Percentiles rank a stretch among this genome's conserved stretches.
Conservation (phyloP, 2,888 invertebrate genomes). For the Octodonta nipae region DNA sequence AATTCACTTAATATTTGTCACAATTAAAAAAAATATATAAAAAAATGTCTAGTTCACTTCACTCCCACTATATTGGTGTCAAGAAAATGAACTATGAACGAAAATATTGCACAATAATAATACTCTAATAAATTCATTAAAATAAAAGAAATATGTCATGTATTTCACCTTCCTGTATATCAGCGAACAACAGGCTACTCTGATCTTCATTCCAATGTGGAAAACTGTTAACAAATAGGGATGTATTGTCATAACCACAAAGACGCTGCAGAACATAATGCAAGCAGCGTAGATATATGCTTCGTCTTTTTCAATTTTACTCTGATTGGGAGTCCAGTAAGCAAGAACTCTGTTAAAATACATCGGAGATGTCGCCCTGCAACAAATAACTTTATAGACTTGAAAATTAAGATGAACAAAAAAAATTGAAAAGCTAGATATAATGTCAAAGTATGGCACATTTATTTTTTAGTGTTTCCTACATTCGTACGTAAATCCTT, state of each 20-base stretch:
- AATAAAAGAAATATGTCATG: constrained; percentile 5
- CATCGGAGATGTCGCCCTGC: constrained; percentile 25
- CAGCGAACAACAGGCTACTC: constrained; percentile 57
- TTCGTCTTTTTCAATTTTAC: constrained; percentile 30
- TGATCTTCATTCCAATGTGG: constrained; percentile 58
- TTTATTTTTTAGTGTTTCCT: too few species aligned
- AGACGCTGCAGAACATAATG: constrained; percentile 42
- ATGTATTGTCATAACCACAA: constrained; percentile 53
- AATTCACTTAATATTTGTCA: too few species aligned
- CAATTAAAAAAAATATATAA: too few species aligned
- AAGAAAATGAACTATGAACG: too few species aligned
- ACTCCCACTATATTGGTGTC: too few species aligned
- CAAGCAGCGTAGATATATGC: constrained; percentile 47
- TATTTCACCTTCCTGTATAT: constrained; percentile 69
- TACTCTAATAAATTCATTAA: neutral
- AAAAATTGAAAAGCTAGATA: too few species aligned
- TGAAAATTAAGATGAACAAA: too few species aligned
- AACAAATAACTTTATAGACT: too few species aligned
- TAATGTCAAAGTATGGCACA: too few species aligned
- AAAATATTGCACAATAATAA: neutral
- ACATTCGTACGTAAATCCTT: too few species aligned
- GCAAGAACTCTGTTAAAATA: constrained; percentile 26
- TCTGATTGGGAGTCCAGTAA: constrained; percentile 29
- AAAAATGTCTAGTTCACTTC: too few species aligned
- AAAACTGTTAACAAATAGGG: constrained; percentile 54